Base-by-base conservation (phyloP, 2,113 vertebrate genomes). In the Rallus limicola region DNA sequence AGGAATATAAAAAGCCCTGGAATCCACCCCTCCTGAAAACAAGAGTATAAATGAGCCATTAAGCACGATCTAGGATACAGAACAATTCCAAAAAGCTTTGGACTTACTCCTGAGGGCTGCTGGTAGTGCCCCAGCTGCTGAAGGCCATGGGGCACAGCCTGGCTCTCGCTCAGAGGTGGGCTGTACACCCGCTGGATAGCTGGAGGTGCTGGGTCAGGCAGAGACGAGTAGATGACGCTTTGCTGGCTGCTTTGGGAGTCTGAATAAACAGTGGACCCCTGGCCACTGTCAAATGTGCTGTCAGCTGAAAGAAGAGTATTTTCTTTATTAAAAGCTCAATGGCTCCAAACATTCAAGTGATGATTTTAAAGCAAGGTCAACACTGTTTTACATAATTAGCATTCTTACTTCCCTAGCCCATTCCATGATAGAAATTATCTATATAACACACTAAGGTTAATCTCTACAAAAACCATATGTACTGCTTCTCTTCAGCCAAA, bases 191-290 rank as follows among this genome's bases (percentile, higher is more conserved):
- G 92, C 10, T 97, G 98, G 71, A 98, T 96, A 48, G 97, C 83
- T 10, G 98, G 94, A 14, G 98, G 97, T 4, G 97, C 95, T 1
- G 98, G 36, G 2, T 99, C 99, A 0, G 98, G 97, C 55, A 98
- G 95, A 0, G 98, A 98, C 3, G 98, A 98, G 97, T 99, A 99
- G 92, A 98, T 95, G 60, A 98, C 97, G 8, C 98, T 99, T 60
- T 99, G 99, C 98, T 99, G 99, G 98, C 98, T 98, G 97, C 98
- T 98, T 81, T 98, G 98, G 0, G 98, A 98, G 36, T 99, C 99
- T 2, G 98, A 98, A 77, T 99, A 98, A 63, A 99, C 97, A 1
- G 98, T 97, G 62, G 98, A 98, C 88, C 98, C 98, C 89, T 98
- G 97, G 65, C 98, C 98, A 16, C 98, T 99, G 97, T 99, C 99